These are phyloP conservation scores for Callospermophilus lateralis DNA, from an alignment of 2,113 vertebrate species.

Conservation along the genomic window DNA sequence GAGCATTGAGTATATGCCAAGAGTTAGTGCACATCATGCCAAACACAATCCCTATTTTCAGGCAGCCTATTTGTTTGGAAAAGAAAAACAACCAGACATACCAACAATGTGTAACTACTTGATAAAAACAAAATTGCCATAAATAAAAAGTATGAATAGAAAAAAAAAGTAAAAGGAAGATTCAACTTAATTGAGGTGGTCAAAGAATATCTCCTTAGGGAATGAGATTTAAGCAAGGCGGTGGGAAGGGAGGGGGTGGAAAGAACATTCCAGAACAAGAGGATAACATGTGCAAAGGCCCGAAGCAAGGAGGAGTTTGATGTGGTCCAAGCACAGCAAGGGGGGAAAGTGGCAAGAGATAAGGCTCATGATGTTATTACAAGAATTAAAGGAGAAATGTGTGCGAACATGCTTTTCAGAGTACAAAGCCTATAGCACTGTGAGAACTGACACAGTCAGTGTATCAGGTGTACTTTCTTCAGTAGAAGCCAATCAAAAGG, in stretches of 20 bases:
- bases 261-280: conserved; percentile 64
- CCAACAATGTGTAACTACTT: neutral
- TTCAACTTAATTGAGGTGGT: neutral
- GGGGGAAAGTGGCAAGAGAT: conserved; percentile 49
- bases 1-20: neutral
- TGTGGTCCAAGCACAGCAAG: conserved; percentile 71
- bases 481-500: neutral
- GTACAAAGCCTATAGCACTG: neutral
- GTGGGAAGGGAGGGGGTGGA: conserved; percentile 13
- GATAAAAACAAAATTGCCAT: neutral
- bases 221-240: conserved; percentile 45
- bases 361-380: conserved; percentile 37
- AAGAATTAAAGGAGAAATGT: conserved; percentile 63
- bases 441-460: neutral
- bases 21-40: neutral
- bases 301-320: conserved; percentile 58
- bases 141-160: neutral
- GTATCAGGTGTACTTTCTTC: neutral
- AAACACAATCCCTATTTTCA: neutral
- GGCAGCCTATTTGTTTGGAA: neutral
- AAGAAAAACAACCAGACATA: neutral
- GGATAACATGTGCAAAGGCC: conserved; percentile 54
- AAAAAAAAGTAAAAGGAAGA: neutral
- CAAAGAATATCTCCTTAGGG: conserved; percentile 25
- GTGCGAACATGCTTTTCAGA: conserved; percentile 53